These are phyloP conservation scores for Rhombomys opimus DNA, from an alignment of 2,113 vertebrate genomes.

Conservation along the genomic window DNA sequence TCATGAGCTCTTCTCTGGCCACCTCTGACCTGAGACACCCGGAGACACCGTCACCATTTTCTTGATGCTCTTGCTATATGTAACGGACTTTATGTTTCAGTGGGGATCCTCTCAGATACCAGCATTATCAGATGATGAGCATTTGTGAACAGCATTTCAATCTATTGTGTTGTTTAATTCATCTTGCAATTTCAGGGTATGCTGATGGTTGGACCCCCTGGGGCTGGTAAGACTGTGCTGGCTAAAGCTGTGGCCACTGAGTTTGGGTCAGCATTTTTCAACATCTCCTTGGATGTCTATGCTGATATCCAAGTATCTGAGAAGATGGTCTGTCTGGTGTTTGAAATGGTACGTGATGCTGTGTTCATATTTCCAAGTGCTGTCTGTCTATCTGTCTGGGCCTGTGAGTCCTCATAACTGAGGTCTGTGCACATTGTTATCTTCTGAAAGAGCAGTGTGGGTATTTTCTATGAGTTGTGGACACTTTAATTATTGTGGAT, in stretches of 20 bases:
- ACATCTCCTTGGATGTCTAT: slow-evolving; percentile 89
- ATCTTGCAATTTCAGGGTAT: slow-evolving; percentile 86
- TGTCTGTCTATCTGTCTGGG: neutral
- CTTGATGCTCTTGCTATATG: neutral
- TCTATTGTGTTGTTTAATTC: neutral
- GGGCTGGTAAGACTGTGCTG: slow-evolving; percentile 92
- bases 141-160: slow-evolving; percentile 1
- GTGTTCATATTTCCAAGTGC: neutral
- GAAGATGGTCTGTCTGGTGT: slow-evolving; percentile 91
- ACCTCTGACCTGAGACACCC: neutral
- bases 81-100: neutral
- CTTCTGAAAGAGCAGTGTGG: neutral
- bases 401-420: neutral
- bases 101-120: neutral
- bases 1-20: neutral
- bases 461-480: neutral
- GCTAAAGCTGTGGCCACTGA: slow-evolving; percentile 92
- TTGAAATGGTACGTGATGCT: slow-evolving; percentile 90
- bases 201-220: slow-evolving; percentile 92
- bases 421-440: neutral
- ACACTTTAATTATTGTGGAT: neutral
- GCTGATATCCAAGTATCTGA: slow-evolving; percentile 91
- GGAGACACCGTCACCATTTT: slow-evolving; percentile 44
- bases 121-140: neutral
- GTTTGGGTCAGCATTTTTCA: slow-evolving; percentile 91